These are phyloP conservation scores for Forbesichthys agassizii DNA, from an alignment of 2,113 vertebrate genomes.

Conservation along the genomic window DNA sequence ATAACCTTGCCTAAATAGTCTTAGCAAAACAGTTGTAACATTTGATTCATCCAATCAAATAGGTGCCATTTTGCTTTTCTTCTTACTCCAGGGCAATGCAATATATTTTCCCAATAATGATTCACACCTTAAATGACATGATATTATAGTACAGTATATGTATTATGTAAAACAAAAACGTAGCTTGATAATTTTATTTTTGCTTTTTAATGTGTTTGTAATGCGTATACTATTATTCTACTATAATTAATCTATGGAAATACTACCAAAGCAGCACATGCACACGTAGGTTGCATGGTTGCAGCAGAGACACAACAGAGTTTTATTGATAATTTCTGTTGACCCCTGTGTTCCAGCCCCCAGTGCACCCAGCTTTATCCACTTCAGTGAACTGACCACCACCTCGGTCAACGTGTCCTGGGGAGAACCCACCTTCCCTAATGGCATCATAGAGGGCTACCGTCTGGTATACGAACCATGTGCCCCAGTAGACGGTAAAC, in stretches of 20 bases:
- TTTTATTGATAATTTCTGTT: background rate
- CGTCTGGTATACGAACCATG: constrained; percentile 92
- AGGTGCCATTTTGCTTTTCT: background rate
- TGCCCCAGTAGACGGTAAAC: constrained; percentile 87
- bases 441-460: constrained; percentile 92
- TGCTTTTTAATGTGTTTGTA: too few species aligned
- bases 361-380: constrained; percentile 88
- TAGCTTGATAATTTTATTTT: background rate
- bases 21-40: background rate
- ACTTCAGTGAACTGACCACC: constrained; percentile 96
- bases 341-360: constrained; percentile 77
- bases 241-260: too few species aligned
- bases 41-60: constrained; percentile 18
- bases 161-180: too few species aligned
- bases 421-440: constrained; percentile 89
- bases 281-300: too few species aligned
- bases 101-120: too few species aligned
- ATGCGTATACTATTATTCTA: too few species aligned
- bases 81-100: background rate
- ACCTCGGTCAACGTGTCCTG: constrained; percentile 97
- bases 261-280: background rate
- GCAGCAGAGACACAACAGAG: too few species aligned
- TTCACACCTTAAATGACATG: background rate
- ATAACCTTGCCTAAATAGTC: constrained; percentile 27
- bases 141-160: background rate